A percentile compares a stretch with the other conserved stretches of the same genome.
Evolutionary conservation across 2,113 vertebrate species (phyloP).

Genomic region (Progne subis): DNA sequence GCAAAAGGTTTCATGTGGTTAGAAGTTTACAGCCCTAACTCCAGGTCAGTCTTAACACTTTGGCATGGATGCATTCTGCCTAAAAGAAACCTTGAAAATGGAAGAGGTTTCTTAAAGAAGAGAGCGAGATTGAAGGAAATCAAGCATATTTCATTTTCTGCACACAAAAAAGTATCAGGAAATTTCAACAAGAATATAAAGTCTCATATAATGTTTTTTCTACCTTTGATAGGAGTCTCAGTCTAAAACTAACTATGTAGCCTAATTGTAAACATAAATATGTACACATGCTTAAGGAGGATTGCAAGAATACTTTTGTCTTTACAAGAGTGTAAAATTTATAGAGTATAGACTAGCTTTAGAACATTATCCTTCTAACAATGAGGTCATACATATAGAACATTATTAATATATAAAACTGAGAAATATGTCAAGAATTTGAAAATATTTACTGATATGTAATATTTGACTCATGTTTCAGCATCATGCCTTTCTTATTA

Average conservation of each 20-base stretch:
- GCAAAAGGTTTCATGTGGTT: background rate
- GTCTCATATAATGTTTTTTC: background rate
- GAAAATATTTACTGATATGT: slow-evolving; percentile 1
- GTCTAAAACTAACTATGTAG: background rate
- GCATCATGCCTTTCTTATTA: background rate
- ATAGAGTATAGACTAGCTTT: background rate
- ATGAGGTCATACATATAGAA: background rate
- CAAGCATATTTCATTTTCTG: background rate
- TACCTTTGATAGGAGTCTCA: background rate
- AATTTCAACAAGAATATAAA: background rate
- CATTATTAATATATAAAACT: background rate
- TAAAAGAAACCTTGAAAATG: background rate
- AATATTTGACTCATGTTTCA: background rate
- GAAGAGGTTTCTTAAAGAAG: background rate
- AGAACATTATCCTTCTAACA: background rate
- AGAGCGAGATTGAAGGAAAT: background rate
- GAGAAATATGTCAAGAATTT: background rate
- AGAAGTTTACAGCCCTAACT: background rate
- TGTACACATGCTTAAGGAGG: background rate
- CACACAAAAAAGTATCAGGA: background rate
- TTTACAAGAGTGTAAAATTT: background rate
- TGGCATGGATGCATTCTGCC: background rate
- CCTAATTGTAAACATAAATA: background rate
- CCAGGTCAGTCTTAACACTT: background rate
- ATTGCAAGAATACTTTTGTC: background rate